Conservation (phyloP, 2,888 invertebrate genomes). For the Heliconius cydno region DNA sequence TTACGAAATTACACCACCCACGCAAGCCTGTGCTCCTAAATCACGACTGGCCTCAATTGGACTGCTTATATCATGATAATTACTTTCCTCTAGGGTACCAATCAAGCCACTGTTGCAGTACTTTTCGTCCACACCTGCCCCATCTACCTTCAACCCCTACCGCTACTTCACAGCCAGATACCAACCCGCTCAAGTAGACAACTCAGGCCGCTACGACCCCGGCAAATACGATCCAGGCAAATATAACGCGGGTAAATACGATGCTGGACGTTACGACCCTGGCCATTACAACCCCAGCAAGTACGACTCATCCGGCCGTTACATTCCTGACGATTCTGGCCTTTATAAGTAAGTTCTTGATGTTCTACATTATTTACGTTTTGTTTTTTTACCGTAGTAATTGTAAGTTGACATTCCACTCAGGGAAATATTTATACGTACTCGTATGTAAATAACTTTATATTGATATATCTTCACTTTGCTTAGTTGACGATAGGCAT, state of each 20-base stretch:
- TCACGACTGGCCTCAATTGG: no score
- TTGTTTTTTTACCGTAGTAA: neutral
- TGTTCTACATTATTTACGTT: neutral
- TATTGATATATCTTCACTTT: neutral
- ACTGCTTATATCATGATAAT: no score
- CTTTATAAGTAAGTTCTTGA: conserved; percentile 49
- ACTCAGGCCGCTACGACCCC: conserved; percentile 42
- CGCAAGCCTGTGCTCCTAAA: no score
- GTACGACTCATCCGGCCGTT: conserved; percentile 50
- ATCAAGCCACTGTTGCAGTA: conserved; percentile 40
- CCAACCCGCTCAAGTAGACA: conserved; percentile 18
- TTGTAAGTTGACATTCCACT: neutral
- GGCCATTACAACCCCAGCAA: conserved; percentile 48
- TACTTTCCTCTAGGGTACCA: neutral
- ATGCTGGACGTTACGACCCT: conserved; percentile 48
- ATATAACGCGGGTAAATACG: conserved; percentile 28
- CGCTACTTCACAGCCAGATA: conserved; percentile 48
- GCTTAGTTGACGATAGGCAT: neutral
- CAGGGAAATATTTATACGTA: neutral
- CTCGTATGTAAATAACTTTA: neutral
- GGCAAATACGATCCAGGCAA: conserved; percentile 38
- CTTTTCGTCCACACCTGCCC: conserved; percentile 37
- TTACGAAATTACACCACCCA: no score
- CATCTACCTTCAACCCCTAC: conserved; percentile 48
- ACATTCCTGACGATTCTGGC: conserved; percentile 49